phyloP scores from a whole-genome alignment of 2,797 vertebrate species.

The Myotis myotis region DNA sequence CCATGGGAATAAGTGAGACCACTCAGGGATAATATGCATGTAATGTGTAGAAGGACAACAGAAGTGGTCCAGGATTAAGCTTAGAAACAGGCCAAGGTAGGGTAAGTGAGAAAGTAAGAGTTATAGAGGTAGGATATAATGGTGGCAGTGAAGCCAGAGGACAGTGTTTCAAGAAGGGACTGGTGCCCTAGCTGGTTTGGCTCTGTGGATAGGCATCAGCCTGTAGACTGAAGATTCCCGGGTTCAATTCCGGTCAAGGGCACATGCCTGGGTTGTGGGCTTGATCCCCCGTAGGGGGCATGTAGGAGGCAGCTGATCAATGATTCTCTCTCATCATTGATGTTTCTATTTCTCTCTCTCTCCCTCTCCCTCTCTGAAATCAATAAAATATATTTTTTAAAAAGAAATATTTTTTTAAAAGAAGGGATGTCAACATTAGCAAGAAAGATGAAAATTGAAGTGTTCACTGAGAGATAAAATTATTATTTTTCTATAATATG shows the following conservation, averaged over 20 bases:
- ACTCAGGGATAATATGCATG: neutral
- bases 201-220: no score
- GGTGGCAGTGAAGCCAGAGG: neutral
- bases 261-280: no score
- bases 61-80: neutral
- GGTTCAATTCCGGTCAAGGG: no score
- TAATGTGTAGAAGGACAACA: neutral
- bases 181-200: no score
- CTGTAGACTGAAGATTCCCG: no score
- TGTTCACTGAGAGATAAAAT: neutral
- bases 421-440: neutral
- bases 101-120: neutral
- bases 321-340: no score
- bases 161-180: neutral
- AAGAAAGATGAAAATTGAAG: neutral
- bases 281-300: no score
- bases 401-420: no score
- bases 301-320: no score
- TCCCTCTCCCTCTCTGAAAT: no score
- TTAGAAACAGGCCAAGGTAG: neutral
- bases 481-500: constrained; percentile 11
- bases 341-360: no score
- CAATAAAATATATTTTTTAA: no score
- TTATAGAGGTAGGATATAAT: neutral
- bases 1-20: neutral